phyloP scores from a whole-genome alignment of 2,888 invertebrate species.

The Harpalus rubripes region DNA sequence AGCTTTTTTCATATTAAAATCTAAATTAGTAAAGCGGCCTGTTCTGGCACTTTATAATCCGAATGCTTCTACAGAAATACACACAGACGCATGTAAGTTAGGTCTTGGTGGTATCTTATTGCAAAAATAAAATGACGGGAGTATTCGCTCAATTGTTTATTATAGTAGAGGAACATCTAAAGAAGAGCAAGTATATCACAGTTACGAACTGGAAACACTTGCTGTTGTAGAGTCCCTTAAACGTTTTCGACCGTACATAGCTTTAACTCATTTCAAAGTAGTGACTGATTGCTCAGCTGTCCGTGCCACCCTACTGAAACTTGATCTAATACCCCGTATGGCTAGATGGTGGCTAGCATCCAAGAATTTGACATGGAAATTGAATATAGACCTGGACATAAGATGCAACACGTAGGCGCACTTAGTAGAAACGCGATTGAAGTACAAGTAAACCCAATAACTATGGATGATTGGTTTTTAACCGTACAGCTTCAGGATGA shows the following conservation, averaged over 20 bases:
- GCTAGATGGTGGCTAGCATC: constrained; percentile 68
- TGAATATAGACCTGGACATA: constrained; percentile 69
- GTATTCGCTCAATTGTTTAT: constrained; percentile 68
- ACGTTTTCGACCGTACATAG: constrained; percentile 73
- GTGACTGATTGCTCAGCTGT: constrained; percentile 70
- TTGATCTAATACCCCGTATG: constrained; percentile 69
- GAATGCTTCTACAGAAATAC: constrained; percentile 1
- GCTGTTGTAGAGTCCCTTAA: constrained; percentile 73
- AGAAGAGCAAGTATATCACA: constrained; percentile 3
- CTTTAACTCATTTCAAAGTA: constrained; percentile 71
- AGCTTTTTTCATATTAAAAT: background rate
- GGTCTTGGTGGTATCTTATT: constrained; percentile 12
- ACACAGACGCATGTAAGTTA: constrained; percentile 37
- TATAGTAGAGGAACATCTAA: constrained; percentile 54
- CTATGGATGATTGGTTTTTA: background rate
- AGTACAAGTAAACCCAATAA: background rate
- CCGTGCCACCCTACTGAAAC: constrained; percentile 68
- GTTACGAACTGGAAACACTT: background rate
- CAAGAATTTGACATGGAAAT: constrained; percentile 70
- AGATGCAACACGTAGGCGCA: constrained; percentile 73
- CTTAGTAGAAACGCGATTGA: constrained; percentile 67
- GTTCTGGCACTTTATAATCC: constrained; percentile 16
- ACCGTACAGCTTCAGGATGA: background rate
- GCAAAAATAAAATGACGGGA: background rate
- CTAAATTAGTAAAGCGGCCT: background rate